A percentile compares a stretch with the other conserved stretches of the same genome.
These are phyloP conservation scores for Elysia chlorotica DNA, from an alignment of 1,140 invertebrate genomes.

Conservation along the genomic window DNA sequence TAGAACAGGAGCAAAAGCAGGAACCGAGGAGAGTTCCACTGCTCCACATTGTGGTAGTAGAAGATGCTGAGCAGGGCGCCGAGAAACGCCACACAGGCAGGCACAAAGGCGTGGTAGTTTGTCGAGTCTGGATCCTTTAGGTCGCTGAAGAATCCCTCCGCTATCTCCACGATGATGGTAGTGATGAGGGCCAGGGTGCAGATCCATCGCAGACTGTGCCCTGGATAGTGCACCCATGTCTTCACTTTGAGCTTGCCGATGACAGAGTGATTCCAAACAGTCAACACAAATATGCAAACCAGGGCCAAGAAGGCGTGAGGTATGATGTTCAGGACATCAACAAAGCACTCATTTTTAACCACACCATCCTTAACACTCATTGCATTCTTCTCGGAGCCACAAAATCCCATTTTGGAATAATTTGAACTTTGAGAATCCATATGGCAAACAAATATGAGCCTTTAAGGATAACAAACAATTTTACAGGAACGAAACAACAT, in stretches of 20 bases:
- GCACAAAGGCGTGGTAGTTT: conserved; percentile 53
- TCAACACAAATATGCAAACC: conserved; percentile 50
- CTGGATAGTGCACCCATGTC: conserved; percentile 53
- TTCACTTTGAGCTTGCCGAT: conserved; percentile 51
- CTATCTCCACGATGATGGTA: conserved; percentile 44
- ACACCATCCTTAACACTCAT: conserved; percentile 52
- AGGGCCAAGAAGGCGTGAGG: conserved; percentile 51
- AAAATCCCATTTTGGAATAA: conserved; percentile 47
- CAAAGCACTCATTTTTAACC: conserved; percentile 54
- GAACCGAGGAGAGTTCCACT: conserved; percentile 58
- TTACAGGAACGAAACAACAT: too few relatives aligned
- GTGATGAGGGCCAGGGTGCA: conserved; percentile 41
- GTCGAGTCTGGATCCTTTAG: conserved; percentile 41
- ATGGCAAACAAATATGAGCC: too few relatives aligned
- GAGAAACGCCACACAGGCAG: conserved; percentile 41
- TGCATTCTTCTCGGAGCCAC: conserved; percentile 44
- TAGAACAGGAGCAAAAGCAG: conserved; percentile 48
- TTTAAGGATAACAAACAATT: too few relatives aligned
- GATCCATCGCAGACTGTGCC: conserved; percentile 50
- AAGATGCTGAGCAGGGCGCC: conserved; percentile 44
- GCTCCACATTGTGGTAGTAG: conserved; percentile 58
- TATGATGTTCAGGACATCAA: conserved; percentile 57
- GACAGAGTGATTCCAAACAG: conserved; percentile 51
- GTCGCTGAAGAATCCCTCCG: conserved; percentile 52
- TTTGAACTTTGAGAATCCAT: too few relatives aligned